Evolutionary conservation across 2,797 vertebrate species (phyloP), one percentile per base, ranked within the genome.

Genomic region (Okamejei kenojei): DNA sequence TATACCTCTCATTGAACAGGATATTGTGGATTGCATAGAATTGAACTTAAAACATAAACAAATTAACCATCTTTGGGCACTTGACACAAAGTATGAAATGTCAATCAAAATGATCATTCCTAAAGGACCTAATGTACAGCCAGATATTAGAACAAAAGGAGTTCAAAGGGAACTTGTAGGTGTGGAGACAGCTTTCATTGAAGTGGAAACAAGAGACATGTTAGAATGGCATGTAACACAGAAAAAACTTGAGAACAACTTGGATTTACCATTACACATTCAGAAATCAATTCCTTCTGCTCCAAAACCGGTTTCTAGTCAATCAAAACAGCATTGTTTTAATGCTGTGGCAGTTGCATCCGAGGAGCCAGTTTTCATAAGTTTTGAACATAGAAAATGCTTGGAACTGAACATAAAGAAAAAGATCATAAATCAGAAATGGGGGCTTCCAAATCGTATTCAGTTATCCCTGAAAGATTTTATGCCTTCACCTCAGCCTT

Each of bases 31-130:
- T 74, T 35, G 13, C 29, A 54, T 91, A 54, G 90, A 74, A 21
- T 74, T 91, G 6, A 91, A 91, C 35, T 91, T 91, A 26, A 91
- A 91, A 4, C 90, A 91, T 32, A 91, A 91, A 91, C 90, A 91
- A 9, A 91, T 91, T 91, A 45, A 26, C 23, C 35, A 91, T 54
- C 90, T 91, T 19, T 91, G 68, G 90, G 68, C 8, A 73, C 10
- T 26, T 26, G 68, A 38, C 7, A 91, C 90, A 13, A 68, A 7
- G 11, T 54, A 91, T 91, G 38, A 74, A 74, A 54, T 26, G 7
- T 91, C 90, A 45, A 35, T 74, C 11, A 35, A 74, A 73, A 45
- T 91, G 68, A 45, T 74, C 19, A 38, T 91, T 74, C 90, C 90
- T 54, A 11, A 54, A 74, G 90, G 35, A 54, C 90, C 90, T 45